Evolutionary conservation across 2,888 invertebrate genomes (phyloP).

Genomic region (Harmothoe impar): DNA sequence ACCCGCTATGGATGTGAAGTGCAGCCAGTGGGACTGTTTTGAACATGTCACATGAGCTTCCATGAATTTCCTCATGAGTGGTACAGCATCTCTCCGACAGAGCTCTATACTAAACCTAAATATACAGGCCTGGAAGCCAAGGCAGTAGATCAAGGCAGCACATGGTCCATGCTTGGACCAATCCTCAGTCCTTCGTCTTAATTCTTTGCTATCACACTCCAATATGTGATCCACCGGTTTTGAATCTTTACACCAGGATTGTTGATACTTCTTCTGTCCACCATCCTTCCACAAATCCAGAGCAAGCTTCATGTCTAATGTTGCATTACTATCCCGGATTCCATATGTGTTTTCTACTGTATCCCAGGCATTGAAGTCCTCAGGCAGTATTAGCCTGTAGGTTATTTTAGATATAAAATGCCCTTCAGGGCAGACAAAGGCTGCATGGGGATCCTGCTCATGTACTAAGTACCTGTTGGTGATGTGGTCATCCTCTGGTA

Average conservation of each 20-base stretch:
- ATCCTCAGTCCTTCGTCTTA: not conserved
- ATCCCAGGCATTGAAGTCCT: not conserved
- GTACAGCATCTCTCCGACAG: constrained; percentile 71
- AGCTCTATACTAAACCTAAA: constrained; percentile 72
- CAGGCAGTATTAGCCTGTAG: constrained; percentile 23
- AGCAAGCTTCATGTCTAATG: not conserved
- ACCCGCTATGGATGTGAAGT: too few relatives aligned
- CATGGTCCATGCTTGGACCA: constrained; percentile 43
- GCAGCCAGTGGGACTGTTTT: not conserved
- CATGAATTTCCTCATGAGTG: constrained; percentile 67
- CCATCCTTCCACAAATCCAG: not conserved
- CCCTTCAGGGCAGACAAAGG: constrained; percentile 21
- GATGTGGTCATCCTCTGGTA: not conserved
- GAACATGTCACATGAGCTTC: constrained; percentile 11
- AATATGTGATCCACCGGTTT: not conserved
- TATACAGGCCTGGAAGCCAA: constrained; percentile 73
- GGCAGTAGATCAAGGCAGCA: constrained; percentile 65
- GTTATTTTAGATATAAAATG: constrained; percentile 25
- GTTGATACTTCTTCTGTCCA: not conserved
- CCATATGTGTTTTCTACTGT: not conserved
- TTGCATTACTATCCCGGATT: constrained; percentile 3
- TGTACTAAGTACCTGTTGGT: not conserved
- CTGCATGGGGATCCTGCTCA: constrained; percentile 6
- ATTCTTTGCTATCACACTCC: constrained; percentile 3
- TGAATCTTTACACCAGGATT: not conserved